A percentile compares a stretch with the other conserved stretches of the same genome.
Conservation (phyloP, 2,797 vertebrate genomes). For the Arrhamphus sclerolepis region DNA sequence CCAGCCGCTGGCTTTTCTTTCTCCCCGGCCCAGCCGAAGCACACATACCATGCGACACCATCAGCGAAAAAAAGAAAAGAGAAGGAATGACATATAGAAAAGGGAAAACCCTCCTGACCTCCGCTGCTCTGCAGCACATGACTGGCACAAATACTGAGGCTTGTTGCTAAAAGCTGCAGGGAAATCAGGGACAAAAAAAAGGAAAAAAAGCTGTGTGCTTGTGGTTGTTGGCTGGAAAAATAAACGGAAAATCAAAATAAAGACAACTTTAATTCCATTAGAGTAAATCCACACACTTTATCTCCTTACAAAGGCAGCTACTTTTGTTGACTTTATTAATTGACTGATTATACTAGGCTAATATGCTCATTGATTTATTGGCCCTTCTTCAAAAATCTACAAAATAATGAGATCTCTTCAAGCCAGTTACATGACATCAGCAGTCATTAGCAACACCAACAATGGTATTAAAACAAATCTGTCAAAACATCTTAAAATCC, state of each 20-base stretch:
- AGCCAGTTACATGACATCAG: constrained; percentile 14
- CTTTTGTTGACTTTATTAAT: constrained; percentile 33
- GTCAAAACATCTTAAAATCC: constrained; percentile 65
- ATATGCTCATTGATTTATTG: constrained; percentile 35
- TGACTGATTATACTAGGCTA: constrained; percentile 22
- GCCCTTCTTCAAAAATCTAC: constrained; percentile 14
- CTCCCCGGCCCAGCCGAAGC: constrained; percentile 60
- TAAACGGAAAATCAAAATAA: not conserved
- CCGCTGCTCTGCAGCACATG: constrained; percentile 52
- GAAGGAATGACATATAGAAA: constrained; percentile 76
- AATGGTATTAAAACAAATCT: constrained; percentile 49
- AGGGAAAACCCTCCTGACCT: constrained; percentile 68
- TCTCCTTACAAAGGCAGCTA: constrained; percentile 11
- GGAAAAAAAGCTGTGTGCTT: constrained; percentile 12
- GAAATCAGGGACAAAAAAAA: constrained; percentile 24
- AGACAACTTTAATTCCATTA: too few species aligned
- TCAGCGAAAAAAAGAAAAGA: constrained; percentile 77
- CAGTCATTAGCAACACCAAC: constrained; percentile 28
- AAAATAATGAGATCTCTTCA: constrained; percentile 33
- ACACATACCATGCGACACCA: constrained; percentile 72
- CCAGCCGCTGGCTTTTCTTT: constrained; percentile 77
- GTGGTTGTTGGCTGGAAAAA: constrained; percentile 5
- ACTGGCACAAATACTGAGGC: constrained; percentile 47
- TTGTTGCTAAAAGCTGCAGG: constrained; percentile 29
- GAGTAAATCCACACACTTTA: too few species aligned